phyloP scores from a whole-genome alignment of 92 coral and sea anemone genomes.

The Epizoanthus stellaris region DNA sequence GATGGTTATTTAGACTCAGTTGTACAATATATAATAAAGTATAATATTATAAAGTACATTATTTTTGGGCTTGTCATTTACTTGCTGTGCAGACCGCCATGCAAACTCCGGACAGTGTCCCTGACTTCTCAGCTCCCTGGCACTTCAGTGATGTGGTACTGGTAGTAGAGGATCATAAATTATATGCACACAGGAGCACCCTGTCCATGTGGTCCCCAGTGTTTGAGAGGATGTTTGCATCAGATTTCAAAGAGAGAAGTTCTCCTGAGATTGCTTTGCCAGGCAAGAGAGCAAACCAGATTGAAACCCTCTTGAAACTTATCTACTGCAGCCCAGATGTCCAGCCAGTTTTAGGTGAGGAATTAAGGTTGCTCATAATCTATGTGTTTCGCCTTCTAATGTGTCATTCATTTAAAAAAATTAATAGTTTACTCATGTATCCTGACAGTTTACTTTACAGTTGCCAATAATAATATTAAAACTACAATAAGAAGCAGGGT shows the following conservation, averaged over 20 bases:
- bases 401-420: too few relatives aligned
- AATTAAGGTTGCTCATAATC: neutral
- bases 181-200: constrained; percentile 80
- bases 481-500: too few relatives aligned
- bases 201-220: constrained; percentile 92
- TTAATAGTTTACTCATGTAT: too few relatives aligned
- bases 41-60: too few relatives aligned
- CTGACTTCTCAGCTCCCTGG: constrained; percentile 79
- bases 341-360: constrained; percentile 67
- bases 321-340: constrained; percentile 57
- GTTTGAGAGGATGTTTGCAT: constrained; percentile 85
- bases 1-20: too few relatives aligned
- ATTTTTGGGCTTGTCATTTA: too few relatives aligned
- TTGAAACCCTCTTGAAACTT: constrained; percentile 60
- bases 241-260: constrained; percentile 70
- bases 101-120: constrained; percentile 48
- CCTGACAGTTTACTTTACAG: too few relatives aligned
- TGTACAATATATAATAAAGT: too few relatives aligned
- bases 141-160: constrained; percentile 86
- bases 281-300: constrained; percentile 69
- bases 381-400: too few relatives aligned
- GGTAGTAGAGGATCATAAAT: constrained; percentile 68
- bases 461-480: too few relatives aligned
- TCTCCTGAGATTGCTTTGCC: constrained; percentile 69
- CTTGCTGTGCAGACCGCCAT: neutral